A percentile compares a stretch with the other conserved stretches of the same genome.
Conservation (phyloP, 2,797 vertebrate genomes). For the Sebastes reedi region DNA sequence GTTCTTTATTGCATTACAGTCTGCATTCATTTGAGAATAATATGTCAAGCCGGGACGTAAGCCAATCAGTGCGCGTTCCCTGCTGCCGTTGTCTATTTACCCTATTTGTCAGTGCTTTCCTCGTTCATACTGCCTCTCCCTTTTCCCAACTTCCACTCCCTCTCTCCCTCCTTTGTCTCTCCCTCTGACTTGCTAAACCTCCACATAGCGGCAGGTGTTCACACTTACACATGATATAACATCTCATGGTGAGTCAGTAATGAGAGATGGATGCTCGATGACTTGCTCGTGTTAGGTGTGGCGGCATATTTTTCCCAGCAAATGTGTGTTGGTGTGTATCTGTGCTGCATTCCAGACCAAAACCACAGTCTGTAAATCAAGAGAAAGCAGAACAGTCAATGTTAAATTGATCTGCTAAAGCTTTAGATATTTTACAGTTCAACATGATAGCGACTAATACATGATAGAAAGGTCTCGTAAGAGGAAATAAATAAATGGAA, state of each 20-base stretch:
- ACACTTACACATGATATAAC: constrained; percentile 49
- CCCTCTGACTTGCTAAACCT: constrained; percentile 17
- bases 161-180: constrained; percentile 32
- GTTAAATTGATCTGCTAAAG: neutral
- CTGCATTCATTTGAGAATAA: constrained; percentile 45
- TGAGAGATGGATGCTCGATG: constrained; percentile 40
- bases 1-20: constrained; percentile 41
- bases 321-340: constrained; percentile 1
- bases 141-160: constrained; percentile 37
- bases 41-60: constrained; percentile 32
- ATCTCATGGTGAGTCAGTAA: constrained; percentile 57
- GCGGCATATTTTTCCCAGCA: constrained; percentile 5
- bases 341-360: neutral
- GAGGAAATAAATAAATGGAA: neutral
- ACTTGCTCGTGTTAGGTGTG: constrained; percentile 38
- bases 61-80: constrained; percentile 34
- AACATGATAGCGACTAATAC: neutral
- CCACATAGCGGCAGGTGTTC: constrained; percentile 54
- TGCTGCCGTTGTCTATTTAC: constrained; percentile 25
- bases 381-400: neutral
- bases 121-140: constrained; percentile 32
- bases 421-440: neutral
- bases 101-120: constrained; percentile 6
- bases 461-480: neutral
- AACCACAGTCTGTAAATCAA: neutral